A percentile compares a stretch with the other conserved stretches of the same genome.
These are phyloP conservation scores for Limanda limanda DNA, from an alignment of 2,113 vertebrate genomes.

Conservation along the genomic window DNA sequence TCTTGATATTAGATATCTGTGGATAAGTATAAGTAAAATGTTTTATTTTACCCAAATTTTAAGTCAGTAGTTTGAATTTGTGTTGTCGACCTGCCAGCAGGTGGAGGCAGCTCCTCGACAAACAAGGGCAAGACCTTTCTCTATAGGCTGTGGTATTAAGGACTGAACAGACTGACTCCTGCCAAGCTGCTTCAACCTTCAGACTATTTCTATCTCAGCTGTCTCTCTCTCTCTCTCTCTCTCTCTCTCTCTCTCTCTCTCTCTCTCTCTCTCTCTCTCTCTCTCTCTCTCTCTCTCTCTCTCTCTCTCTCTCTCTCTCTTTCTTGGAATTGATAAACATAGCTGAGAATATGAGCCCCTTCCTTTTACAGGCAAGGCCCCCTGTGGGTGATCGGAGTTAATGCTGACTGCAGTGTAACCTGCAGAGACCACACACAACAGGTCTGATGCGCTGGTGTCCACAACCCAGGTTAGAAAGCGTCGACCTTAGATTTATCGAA, in stretches of 20 bases:
- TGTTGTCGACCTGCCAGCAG: conserved; percentile 41
- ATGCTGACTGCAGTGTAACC: conserved; percentile 80
- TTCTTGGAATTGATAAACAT: conserved; percentile 82
- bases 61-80: not conserved
- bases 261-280: not conserved
- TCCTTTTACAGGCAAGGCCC: conserved; percentile 83
- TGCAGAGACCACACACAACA: conserved; percentile 31
- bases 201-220: conserved; percentile 75
- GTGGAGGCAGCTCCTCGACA: conserved; percentile 38
- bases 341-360: conserved; percentile 80
- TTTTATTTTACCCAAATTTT: not conserved
- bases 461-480: not conserved
- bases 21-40: too few relatives aligned
- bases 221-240: conserved; percentile 47
- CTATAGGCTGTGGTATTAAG: conserved; percentile 60
- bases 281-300: not conserved
- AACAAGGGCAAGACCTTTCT: conserved; percentile 48
- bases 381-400: conserved; percentile 53
- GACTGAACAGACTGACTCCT: conserved; percentile 53
- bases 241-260: conserved; percentile 3
- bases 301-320: conserved; percentile 26
- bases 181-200: conserved; percentile 42
- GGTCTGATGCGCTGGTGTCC: conserved; percentile 10
- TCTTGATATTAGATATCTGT: not conserved
- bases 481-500: conserved; percentile 28